Evolutionary conservation across 1,140 invertebrate genomes (phyloP), one percentile per base, ranked within the genome.

Genomic region (Ericerus pela): DNA sequence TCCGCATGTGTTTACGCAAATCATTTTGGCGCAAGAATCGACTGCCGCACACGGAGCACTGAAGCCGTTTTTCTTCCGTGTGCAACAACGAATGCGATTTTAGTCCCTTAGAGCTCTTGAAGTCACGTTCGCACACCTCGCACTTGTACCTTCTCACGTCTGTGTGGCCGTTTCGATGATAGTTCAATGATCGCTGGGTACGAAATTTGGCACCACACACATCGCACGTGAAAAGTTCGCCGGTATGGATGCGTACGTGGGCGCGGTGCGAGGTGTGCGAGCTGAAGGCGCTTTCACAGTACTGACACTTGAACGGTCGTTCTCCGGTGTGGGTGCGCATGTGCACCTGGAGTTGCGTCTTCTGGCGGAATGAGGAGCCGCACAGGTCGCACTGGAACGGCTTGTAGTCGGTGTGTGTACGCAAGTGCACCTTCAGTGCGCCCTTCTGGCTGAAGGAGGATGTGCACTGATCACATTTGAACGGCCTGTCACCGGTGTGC

Each of bases 361-460:
- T 92, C 1, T 91, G 87, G 59, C 86, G 89, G 66, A 92, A 92
- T 59, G 84, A 82, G 66, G 91, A 91, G 65, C 81, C 83, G 70
- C 92, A 95, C 66, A 86, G 92, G 64, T 94, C 89, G 69, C 91
- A 95, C 63, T 88, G 79, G 63, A 85, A 89, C 1, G 84, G 84
- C 53, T 81, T 79, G 65, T 85, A 84, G 1, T 92, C 88, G 0
- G 88, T 92, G 66, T 92, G 88, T 0, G 86, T 90, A 29, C 88
- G 77, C 69, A 92, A 92, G 67, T 96, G 92, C 8, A 90, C 79
- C 1, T 86, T 88, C 53, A 96, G 72, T 41, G 90, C 72, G n/a
- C 88, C 89, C 2, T 86, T 88, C 16, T 91, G 88, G 3, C 86
- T 84, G 68, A 93, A 93, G 0, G 87, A 90, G 67, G 94, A 94